Evolutionary conservation across 1,140 invertebrate genomes (phyloP).

Genomic region (Aleiodes sp.): DNA sequence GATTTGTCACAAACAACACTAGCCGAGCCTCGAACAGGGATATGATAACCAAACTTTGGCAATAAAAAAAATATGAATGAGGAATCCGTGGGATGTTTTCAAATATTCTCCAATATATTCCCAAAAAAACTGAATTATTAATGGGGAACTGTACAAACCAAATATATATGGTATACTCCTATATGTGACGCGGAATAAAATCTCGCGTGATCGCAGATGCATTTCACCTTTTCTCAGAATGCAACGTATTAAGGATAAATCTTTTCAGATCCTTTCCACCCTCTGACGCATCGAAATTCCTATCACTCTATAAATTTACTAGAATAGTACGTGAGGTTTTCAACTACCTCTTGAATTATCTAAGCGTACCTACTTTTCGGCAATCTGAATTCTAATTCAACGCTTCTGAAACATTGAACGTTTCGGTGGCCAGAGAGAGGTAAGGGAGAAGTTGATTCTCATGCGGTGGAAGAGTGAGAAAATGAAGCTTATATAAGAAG

Average conservation of each 20-base stretch:
- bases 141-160: too few relatives aligned
- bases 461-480: neutral
- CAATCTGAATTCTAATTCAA: slow-evolving; percentile 35
- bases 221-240: neutral
- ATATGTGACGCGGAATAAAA: slow-evolving; percentile 10
- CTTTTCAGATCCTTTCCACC: slow-evolving; percentile 8
- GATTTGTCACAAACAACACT: too few relatives aligned
- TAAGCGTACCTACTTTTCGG: neutral
- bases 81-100: too few relatives aligned
- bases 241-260: slow-evolving; percentile 26
- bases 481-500: neutral
- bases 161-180: too few relatives aligned
- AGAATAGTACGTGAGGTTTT: neutral
- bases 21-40: too few relatives aligned
- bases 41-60: too few relatives aligned
- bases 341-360: slow-evolving; percentile 18
- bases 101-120: too few relatives aligned
- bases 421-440: neutral
- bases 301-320: slow-evolving; percentile 1
- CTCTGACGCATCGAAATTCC: slow-evolving; percentile 26
- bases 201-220: slow-evolving; percentile 13
- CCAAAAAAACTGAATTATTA: too few relatives aligned
- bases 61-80: too few relatives aligned
- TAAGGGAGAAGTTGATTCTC: slow-evolving; percentile 8
- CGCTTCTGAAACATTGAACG: slow-evolving; percentile 30